phyloP scores from a whole-genome alignment of 2,888 invertebrate genomes.

The Marronus borbonicus region DNA sequence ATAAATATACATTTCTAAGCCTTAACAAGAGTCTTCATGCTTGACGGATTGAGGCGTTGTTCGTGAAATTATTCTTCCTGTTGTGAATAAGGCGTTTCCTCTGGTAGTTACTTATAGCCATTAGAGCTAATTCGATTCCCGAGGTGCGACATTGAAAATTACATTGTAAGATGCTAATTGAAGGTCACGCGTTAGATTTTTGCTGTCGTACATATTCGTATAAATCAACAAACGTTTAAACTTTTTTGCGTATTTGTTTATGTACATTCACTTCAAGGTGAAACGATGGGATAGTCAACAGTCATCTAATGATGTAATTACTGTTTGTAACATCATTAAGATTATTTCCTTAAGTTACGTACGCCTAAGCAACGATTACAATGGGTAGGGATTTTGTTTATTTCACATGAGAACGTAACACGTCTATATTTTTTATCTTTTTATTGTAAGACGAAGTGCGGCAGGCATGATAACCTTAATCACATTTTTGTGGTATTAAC shows the following conservation, averaged over 20 bases:
- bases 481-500: too few species aligned
- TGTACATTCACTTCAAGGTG: background rate
- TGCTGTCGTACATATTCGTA: too few species aligned
- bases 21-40: slow-evolving; percentile 35
- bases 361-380: background rate
- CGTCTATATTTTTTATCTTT: too few species aligned
- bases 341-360: background rate
- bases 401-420: too few species aligned
- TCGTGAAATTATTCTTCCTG: slow-evolving; percentile 45
- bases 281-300: background rate
- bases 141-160: background rate
- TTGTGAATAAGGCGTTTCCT: slow-evolving; percentile 40
- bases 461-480: too few species aligned
- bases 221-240: too few species aligned
- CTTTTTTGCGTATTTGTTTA: too few species aligned
- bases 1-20: slow-evolving; percentile 2
- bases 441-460: too few species aligned
- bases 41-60: slow-evolving; percentile 21
- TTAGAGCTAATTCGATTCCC: background rate
- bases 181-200: background rate
- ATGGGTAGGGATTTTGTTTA: too few species aligned
- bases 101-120: background rate
- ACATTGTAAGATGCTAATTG: background rate
- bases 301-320: background rate
- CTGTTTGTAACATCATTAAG: background rate